phyloP scores from a whole-genome alignment of 2,113 vertebrate species.

The Ginglymostoma cirratum region DNA sequence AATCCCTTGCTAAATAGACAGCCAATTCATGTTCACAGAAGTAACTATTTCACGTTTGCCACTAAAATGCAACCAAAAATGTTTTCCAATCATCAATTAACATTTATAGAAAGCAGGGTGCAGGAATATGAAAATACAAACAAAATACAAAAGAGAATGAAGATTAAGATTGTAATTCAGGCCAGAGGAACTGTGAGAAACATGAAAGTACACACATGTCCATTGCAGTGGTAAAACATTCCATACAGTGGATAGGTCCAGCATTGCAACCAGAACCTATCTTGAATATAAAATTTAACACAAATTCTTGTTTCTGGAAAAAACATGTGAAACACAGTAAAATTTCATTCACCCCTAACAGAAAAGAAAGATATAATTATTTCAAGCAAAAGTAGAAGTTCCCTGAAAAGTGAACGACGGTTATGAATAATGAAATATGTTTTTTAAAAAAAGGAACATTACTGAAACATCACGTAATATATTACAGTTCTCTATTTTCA shows the following conservation, averaged over 20 bases:
- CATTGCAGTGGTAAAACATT: slow-evolving; percentile 43
- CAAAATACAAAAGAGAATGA: background rate
- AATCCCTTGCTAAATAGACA: background rate
- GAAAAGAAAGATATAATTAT: background rate
- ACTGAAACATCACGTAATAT: background rate
- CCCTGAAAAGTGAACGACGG: background rate
- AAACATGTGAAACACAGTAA: slow-evolving; percentile 45
- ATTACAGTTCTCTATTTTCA: background rate
- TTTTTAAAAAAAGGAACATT: background rate
- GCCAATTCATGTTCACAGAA: background rate
- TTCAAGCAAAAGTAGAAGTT: background rate
- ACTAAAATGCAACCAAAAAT: background rate
- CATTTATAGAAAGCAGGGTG: background rate
- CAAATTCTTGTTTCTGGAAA: slow-evolving; percentile 48
- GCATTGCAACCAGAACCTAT: slow-evolving; percentile 46
- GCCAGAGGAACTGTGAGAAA: slow-evolving; percentile 40
- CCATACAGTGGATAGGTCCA: slow-evolving; percentile 39
- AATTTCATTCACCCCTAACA: slow-evolving; percentile 41
- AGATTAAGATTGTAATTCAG: background rate
- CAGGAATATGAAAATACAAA: background rate
- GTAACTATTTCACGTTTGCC: background rate
- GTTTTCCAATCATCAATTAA: background rate
- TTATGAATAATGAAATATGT: background rate
- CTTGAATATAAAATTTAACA: slow-evolving; percentile 48
- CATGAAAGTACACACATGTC: slow-evolving; percentile 47